Evolutionary conservation across 1,140 invertebrate genomes (phyloP).

Genomic region (Pseudomyrmex gracilis): DNA sequence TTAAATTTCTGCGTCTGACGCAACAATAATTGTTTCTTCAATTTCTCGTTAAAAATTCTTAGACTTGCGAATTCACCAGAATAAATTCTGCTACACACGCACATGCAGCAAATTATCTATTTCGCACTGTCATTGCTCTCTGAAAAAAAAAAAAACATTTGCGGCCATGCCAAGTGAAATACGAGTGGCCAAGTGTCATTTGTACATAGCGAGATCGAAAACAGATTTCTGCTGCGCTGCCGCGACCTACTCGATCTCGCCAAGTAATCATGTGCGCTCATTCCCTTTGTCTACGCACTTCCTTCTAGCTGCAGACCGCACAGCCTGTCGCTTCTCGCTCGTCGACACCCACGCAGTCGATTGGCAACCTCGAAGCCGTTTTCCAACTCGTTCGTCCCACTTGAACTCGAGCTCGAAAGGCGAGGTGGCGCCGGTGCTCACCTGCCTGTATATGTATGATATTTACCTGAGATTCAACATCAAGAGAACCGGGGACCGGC

Average conservation of each 20-base stretch:
- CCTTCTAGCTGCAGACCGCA: conserved; percentile 7
- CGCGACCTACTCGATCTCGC: neutral
- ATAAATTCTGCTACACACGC: neutral
- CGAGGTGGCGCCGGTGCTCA: conserved; percentile 76
- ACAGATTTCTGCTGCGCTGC: neutral
- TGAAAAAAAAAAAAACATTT: neutral
- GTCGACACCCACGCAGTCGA: conserved; percentile 48
- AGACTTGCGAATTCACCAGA: neutral
- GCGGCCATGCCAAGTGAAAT: neutral
- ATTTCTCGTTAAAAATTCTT: neutral
- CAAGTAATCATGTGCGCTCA: neutral
- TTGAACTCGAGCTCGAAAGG: neutral
- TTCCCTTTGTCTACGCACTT: conserved; percentile 33
- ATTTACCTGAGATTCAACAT: conserved; percentile 74
- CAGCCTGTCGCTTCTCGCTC: neutral
- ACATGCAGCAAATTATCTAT: neutral
- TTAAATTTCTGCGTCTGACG: neutral
- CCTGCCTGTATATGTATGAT: conserved; percentile 76
- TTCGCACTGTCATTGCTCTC: neutral
- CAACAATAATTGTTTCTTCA: neutral
- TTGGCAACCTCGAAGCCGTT: conserved; percentile 25
- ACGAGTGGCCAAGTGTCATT: neutral
- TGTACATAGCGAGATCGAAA: neutral
- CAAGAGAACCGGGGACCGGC: conserved; percentile 39
- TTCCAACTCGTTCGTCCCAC: neutral